phyloP scores from a whole-genome alignment of 2,113 vertebrate species.

The Hypocryptadius cinnamomeus region DNA sequence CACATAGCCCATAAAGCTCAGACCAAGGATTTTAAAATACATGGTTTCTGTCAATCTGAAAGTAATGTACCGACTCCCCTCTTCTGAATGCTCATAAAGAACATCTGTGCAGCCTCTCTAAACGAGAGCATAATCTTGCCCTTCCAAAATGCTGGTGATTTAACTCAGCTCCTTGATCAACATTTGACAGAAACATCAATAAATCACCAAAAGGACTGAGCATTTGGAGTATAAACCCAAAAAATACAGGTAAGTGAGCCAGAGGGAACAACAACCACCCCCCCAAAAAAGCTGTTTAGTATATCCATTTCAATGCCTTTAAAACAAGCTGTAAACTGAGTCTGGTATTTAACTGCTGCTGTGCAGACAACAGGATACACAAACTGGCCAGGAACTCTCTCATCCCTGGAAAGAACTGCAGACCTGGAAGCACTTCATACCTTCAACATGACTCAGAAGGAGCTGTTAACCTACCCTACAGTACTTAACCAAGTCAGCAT shows the following conservation, averaged over 20 bases:
- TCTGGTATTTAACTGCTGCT: background rate
- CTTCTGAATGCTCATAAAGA: background rate
- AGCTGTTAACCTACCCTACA: background rate
- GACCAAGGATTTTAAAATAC: background rate
- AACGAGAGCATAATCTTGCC: background rate
- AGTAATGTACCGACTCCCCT: background rate
- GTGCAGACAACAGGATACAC: background rate
- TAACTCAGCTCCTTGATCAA: background rate
- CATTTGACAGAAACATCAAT: background rate
- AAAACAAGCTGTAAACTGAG: background rate
- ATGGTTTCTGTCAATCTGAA: slow-evolving; percentile 6
- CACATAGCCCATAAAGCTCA: background rate
- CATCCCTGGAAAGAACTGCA: background rate
- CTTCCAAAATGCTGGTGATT: background rate
- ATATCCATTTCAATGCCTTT: background rate
- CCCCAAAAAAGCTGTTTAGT: background rate
- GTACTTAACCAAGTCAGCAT: background rate
- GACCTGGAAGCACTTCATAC: slow-evolving; percentile 9
- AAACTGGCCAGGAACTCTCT: background rate
- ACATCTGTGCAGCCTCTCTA: background rate
- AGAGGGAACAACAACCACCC: background rate
- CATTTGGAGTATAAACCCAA: background rate
- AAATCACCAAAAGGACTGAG: background rate
- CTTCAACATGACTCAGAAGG: slow-evolving; percentile 14
- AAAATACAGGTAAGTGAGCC: background rate